phyloP scores from a whole-genome alignment of 2,113 vertebrate genomes.

The Paralichthys olivaceus region DNA sequence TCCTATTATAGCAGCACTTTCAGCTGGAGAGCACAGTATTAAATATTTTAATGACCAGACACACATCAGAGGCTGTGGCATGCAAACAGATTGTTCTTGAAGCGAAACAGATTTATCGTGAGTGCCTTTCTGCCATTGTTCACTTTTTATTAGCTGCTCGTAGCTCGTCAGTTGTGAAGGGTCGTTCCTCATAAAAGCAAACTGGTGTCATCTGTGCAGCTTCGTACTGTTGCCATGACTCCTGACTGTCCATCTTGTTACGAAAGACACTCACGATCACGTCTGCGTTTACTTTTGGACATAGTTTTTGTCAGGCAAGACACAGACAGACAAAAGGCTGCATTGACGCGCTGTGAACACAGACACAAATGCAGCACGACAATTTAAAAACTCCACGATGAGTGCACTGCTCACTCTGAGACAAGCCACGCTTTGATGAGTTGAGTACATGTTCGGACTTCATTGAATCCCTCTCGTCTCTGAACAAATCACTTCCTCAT shows the following conservation, averaged over 20 bases:
- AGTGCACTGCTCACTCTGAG: no score
- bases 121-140: slow-evolving; percentile 45
- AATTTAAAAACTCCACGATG: no score
- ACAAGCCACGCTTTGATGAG: background rate
- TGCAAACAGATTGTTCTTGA: slow-evolving; percentile 48
- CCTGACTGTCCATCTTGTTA: slow-evolving; percentile 29
- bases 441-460: background rate
- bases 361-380: background rate
- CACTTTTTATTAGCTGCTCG: slow-evolving; percentile 53
- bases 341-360: background rate
- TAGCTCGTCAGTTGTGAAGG: slow-evolving; percentile 17
- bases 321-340: slow-evolving; percentile 3
- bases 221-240: slow-evolving; percentile 25
- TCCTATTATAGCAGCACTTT: slow-evolving; percentile 24
- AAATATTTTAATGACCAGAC: slow-evolving; percentile 54
- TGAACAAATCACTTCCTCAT: background rate
- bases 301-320: slow-evolving; percentile 6
- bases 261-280: slow-evolving; percentile 25
- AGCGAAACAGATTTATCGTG: slow-evolving; percentile 46
- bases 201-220: slow-evolving; percentile 26
- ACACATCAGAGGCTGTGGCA: slow-evolving; percentile 25
- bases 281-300: slow-evolving; percentile 32
- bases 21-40: slow-evolving; percentile 39
- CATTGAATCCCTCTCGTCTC: background rate
- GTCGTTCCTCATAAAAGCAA: slow-evolving; percentile 28